These are phyloP conservation scores for Oxygymnocypris stewartii DNA, from an alignment of 2,113 vertebrate species.

Conservation along the genomic window DNA sequence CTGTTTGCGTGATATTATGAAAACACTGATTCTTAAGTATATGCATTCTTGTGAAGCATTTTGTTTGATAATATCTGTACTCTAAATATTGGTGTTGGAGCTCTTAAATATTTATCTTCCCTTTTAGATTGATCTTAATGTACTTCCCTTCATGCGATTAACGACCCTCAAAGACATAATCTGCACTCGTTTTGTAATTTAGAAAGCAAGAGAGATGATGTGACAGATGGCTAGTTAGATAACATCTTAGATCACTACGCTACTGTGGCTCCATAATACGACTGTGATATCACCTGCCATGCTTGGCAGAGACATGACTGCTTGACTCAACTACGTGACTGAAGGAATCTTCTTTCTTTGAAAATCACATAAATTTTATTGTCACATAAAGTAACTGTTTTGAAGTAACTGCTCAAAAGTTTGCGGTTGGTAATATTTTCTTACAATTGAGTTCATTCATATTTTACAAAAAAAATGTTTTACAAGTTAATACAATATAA, in stretches of 20 bases:
- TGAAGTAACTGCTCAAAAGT: not conserved
- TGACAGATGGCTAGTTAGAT: conserved; percentile 57
- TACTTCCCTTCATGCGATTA: not conserved
- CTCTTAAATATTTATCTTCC: not conserved
- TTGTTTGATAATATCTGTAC: not conserved
- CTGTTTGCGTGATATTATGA: not conserved
- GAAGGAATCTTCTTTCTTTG: not conserved
- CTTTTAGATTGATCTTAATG: not conserved
- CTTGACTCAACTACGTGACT: conserved; percentile 10
- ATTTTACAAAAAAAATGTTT: too few relatives aligned
- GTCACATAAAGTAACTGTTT: not conserved
- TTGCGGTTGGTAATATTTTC: not conserved
- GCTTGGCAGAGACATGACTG: conserved; percentile 27
- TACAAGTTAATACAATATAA: not conserved
- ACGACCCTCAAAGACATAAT: conserved; percentile 14
- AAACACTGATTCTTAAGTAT: not conserved
- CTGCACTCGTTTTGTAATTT: conserved; percentile 27
- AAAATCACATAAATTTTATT: not conserved
- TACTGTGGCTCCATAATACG: conserved; percentile 35
- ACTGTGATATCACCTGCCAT: conserved; percentile 30
- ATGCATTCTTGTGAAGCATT: not conserved
- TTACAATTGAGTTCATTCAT: not conserved
- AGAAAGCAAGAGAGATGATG: conserved; percentile 37
- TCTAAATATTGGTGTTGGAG: not conserved
- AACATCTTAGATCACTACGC: conserved; percentile 48